Percentiles rank a stretch among this genome's conserved stretches.
Conservation (phyloP, 92 coral and sea anemone species). For the Paramuricea clavata region DNA sequence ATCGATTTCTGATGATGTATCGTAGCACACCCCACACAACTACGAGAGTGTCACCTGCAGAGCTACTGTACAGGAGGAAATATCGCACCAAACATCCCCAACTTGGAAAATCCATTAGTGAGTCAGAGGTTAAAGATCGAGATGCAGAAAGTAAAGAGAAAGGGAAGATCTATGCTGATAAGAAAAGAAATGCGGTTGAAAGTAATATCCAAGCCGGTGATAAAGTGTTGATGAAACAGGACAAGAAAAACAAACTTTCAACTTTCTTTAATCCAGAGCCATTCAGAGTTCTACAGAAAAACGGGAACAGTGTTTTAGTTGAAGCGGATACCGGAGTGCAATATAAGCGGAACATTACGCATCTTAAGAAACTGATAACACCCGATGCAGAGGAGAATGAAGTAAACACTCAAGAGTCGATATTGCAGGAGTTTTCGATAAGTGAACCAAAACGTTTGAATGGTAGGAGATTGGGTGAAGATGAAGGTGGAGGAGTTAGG, state of each 20-base stretch:
- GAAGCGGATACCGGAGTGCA: slow-evolving; percentile 16
- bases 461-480: no score
- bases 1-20: slow-evolving; percentile 64
- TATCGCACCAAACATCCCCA: slow-evolving; percentile 59
- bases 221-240: slow-evolving; percentile 17
- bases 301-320: slow-evolving; percentile 24
- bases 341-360: slow-evolving; percentile 37
- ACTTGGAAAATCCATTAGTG: no score
- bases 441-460: no score
- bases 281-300: neutral
- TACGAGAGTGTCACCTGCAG: slow-evolving; percentile 70
- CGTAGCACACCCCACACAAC: slow-evolving; percentile 68
- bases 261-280: slow-evolving; percentile 26
- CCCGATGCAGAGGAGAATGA: neutral
- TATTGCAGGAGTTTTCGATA: no score
- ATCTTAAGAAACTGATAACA: slow-evolving; percentile 29
- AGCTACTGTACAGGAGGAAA: slow-evolving; percentile 60
- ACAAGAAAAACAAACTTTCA: slow-evolving; percentile 28
- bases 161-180: slow-evolving; percentile 3
- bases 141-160: slow-evolving; percentile 14
- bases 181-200: neutral
- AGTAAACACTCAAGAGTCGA: neutral
- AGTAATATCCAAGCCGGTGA: slow-evolving; percentile 30
- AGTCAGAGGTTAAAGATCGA: slow-evolving; percentile 16
- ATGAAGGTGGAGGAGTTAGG: no score